Conservation (phyloP, 2,797 vertebrate genomes). For the Danio tinwini region DNA sequence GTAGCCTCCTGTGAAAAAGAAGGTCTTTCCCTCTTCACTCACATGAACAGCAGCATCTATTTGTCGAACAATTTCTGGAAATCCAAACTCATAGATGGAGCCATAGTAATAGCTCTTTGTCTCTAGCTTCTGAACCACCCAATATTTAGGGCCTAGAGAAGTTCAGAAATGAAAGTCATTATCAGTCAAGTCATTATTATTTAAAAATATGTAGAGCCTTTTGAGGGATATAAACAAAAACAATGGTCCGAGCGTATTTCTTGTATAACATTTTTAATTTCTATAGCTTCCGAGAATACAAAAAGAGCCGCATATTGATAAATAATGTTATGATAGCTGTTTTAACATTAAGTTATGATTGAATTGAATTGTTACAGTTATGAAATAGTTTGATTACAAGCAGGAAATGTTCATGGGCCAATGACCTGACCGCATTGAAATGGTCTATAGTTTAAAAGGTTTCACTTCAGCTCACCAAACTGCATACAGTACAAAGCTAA, state of each 20-base stretch:
- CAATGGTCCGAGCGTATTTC: too few relatives aligned
- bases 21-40: conserved; percentile 66
- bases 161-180: background rate
- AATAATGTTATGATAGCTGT: too few relatives aligned
- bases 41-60: conserved; percentile 71
- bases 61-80: conserved; percentile 65
- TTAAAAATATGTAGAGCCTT: too few relatives aligned
- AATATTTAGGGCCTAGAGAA: conserved; percentile 74
- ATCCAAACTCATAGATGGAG: conserved; percentile 73
- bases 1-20: conserved; percentile 69
- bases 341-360: too few relatives aligned
- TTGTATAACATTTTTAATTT: too few relatives aligned
- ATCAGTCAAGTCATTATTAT: background rate
- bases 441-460: accelerated
- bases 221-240: too few relatives aligned
- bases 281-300: too few relatives aligned
- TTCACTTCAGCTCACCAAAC: background rate
- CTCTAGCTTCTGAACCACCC: conserved; percentile 72
- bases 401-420: too few relatives aligned
- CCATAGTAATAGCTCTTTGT: conserved; percentile 61
- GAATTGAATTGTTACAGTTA: too few relatives aligned
- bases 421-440: too few relatives aligned
- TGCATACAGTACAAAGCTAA: background rate
- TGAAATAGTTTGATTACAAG: too few relatives aligned
- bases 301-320: too few relatives aligned